Evolutionary conservation across 92 coral and sea anemone genomes (phyloP).

Genomic region (Anthopleura xanthogrammica): DNA sequence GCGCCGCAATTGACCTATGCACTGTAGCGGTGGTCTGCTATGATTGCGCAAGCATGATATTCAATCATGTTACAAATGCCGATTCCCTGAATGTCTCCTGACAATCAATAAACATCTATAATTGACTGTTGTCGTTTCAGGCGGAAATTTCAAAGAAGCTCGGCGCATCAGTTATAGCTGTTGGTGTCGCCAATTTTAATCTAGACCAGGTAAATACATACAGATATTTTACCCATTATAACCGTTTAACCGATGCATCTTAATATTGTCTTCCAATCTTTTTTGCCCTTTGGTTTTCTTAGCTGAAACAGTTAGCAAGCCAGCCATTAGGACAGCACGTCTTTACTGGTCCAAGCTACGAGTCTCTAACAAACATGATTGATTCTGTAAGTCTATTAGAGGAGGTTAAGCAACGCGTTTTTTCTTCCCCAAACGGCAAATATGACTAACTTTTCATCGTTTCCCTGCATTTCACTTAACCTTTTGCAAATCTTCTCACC

Average conservation of each 20-base stretch:
- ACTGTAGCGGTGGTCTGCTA: no score
- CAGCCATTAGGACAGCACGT: conserved; percentile 68
- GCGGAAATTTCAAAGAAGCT: conserved; percentile 46
- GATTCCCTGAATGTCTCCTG: no score
- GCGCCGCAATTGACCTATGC: no score
- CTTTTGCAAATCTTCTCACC: no score
- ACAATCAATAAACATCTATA: no score
- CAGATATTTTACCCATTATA: no score
- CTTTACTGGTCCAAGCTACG: conserved; percentile 59
- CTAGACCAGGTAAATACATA: conserved; percentile 21
- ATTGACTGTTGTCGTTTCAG: conserved; percentile 19
- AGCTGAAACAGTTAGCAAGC: conserved; percentile 61
- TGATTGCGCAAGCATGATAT: no score
- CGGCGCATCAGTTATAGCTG: conserved; percentile 65
- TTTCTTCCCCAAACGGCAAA: no score
- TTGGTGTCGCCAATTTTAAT: conserved; percentile 56
- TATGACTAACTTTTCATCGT: no score
- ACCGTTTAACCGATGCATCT: background rate
- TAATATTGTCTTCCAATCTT: background rate
- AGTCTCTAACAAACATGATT: conserved; percentile 50
- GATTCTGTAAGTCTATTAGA: conserved; percentile 35
- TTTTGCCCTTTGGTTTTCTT: background rate
- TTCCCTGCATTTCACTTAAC: no score
- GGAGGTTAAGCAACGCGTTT: no score
- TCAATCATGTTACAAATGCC: no score